Evolutionary conservation across 2,797 vertebrate genomes (phyloP).

Genomic region (Smutsia temminckii): DNA sequence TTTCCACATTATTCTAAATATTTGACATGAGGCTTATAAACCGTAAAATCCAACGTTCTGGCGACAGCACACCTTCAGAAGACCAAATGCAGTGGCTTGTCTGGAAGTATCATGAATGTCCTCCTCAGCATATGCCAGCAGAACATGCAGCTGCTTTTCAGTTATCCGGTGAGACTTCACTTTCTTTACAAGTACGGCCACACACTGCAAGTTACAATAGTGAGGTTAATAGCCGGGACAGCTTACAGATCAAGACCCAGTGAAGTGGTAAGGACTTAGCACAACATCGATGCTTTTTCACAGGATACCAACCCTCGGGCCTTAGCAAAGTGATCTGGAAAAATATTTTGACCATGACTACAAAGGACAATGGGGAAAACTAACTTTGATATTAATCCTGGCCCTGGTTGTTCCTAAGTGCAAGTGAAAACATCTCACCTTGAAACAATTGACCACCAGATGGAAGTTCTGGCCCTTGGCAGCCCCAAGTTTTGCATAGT

Average conservation of each 20-base stretch:
- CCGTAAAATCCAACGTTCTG: fast-evolving
- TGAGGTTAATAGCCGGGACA: neutral
- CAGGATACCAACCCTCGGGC: neutral
- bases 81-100: slow-evolving; percentile 96
- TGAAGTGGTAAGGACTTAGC: neutral
- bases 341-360: neutral
- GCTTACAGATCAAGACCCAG: neutral
- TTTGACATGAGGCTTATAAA: neutral
- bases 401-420: neutral
- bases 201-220: slow-evolving; percentile 86
- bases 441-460: slow-evolving; percentile 97
- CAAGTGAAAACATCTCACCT: slow-evolving; percentile 85
- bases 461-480: slow-evolving; percentile 95
- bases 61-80: slow-evolving; percentile 90
- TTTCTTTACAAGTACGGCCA: slow-evolving; percentile 94
- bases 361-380: neutral
- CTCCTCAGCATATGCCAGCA: slow-evolving; percentile 97
- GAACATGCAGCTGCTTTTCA: slow-evolving; percentile 94
- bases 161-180: slow-evolving; percentile 88
- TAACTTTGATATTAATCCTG: neutral
- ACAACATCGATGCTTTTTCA: neutral
- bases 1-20: neutral
- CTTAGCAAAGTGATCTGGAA: neutral
- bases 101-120: slow-evolving; percentile 96
- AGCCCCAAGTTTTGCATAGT: slow-evolving; percentile 94